Evolutionary conservation across 2,797 vertebrate genomes (phyloP), one percentile per base, ranked within the genome.

Genomic region (Choloepus didactylus): DNA sequence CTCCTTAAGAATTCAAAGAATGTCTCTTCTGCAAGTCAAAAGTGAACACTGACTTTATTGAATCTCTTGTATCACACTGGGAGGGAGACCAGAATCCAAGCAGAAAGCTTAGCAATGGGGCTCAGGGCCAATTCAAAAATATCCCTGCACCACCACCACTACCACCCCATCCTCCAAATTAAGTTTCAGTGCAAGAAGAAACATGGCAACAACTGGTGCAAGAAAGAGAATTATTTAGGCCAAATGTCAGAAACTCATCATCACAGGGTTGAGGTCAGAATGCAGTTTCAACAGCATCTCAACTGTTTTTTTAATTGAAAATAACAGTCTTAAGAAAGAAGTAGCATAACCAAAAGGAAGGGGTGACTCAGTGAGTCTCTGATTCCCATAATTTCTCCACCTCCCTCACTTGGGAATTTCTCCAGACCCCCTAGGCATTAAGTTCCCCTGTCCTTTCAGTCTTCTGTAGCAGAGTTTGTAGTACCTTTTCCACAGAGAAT

Each of bases 1-100:
- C 35, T 86, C 27, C 11, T 79, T 67, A 97, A 95, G 96, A 97
- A 97, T 97, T 93, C 91, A 16, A 96, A 94, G 95, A 97, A 97
- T 95, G 96, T 81, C 18, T 94, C 46, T 96, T 95, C 91, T 77
- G 44, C 89, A 93, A 80, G 73, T 93, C 80, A 89, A 76, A 70
- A 94, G 44, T 60, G 90, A 91, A 88, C 69, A 66, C 35, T 31
- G 62, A 59, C 87, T 95, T 93, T 73, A 75, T 8, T 92, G 72
- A 93, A 41, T 67, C 72, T 31, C 49, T 94, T 64, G 56, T 64
- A 90, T 64, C 90, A 73, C 69, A 67, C 25, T 56, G 67, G 51
- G 76, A 93, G 59, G 66, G 67, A 88, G 31, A 93, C 25, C 75
- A 95, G 94, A 93, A 38, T 62, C 76, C 66, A 83, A 15, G 60